Evolutionary conservation across 2,113 vertebrate genomes (phyloP).

Genomic region (Lipophrys pholis): DNA sequence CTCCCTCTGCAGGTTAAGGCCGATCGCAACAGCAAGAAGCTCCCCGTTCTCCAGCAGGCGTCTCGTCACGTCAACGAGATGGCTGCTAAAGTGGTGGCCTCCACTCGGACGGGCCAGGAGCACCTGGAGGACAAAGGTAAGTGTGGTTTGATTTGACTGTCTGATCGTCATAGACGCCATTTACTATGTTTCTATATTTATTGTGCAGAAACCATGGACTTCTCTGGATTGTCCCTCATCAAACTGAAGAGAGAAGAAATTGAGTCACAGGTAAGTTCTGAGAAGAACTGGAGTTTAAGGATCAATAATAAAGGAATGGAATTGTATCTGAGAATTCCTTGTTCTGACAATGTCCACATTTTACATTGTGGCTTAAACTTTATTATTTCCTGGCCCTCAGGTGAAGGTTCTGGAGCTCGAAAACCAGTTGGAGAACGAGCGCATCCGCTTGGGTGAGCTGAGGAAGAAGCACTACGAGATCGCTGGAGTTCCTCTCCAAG

Average conservation of each 20-base stretch:
- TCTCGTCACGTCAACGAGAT: slow-evolving; percentile 93
- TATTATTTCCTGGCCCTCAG: slow-evolving; percentile 69
- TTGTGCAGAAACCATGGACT: slow-evolving; percentile 93
- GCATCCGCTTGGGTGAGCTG: slow-evolving; percentile 90
- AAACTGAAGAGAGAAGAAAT: slow-evolving; percentile 97
- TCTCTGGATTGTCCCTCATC: slow-evolving; percentile 96
- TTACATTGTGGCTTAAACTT: background rate
- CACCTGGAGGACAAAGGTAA: slow-evolving; percentile 92
- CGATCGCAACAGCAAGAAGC: slow-evolving; percentile 87
- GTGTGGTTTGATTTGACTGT: background rate
- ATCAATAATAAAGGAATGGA: no score
- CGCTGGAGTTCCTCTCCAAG: slow-evolving; percentile 80
- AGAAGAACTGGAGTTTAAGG: background rate
- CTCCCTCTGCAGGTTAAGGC: slow-evolving; percentile 90
- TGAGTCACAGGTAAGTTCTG: slow-evolving; percentile 90
- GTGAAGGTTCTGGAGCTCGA: slow-evolving; percentile 96
- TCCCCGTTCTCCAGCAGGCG: slow-evolving; percentile 91
- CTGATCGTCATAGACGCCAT: background rate
- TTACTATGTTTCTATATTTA: background rate
- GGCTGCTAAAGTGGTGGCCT: slow-evolving; percentile 94
- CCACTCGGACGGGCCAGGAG: slow-evolving; percentile 92
- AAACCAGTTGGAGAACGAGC: slow-evolving; percentile 88
- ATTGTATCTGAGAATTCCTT: no score
- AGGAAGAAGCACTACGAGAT: slow-evolving; percentile 93
- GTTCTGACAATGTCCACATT: no score